Percentiles rank a stretch among this genome's conserved stretches.
Conservation (phyloP, 2,797 vertebrate species). For the Lophius americanus region DNA sequence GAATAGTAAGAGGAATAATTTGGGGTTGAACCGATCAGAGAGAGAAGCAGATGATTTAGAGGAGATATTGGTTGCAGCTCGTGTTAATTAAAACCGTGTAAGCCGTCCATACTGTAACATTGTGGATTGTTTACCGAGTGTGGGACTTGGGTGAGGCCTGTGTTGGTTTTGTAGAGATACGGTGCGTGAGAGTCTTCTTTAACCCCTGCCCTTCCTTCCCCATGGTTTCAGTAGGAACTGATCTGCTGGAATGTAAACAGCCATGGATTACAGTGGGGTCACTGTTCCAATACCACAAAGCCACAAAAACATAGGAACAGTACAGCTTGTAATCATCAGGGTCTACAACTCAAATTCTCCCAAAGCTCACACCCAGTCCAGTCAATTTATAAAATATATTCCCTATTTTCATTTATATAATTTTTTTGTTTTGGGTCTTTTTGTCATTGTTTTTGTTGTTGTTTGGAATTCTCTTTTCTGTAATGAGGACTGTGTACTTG, state of each 20-base stretch:
- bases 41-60: background rate
- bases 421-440: slow-evolving; percentile 3
- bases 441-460: background rate
- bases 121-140: slow-evolving; percentile 50
- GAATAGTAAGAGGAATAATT: background rate
- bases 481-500: slow-evolving; percentile 2
- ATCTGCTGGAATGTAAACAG: slow-evolving; percentile 80
- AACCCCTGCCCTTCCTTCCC: slow-evolving; percentile 72
- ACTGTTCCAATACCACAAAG: slow-evolving; percentile 70
- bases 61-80: background rate
- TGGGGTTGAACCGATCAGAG: background rate
- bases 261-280: slow-evolving; percentile 73
- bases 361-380: slow-evolving; percentile 16
- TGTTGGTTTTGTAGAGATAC: slow-evolving; percentile 62
- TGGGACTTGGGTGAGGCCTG: slow-evolving; percentile 38
- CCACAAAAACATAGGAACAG: slow-evolving; percentile 67
- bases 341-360: slow-evolving; percentile 30
- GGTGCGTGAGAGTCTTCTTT: slow-evolving; percentile 71
- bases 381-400: slow-evolving; percentile 3
- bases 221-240: slow-evolving; percentile 72
- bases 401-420: slow-evolving; percentile 9
- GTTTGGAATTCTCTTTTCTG: slow-evolving; percentile 10
- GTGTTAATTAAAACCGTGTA: slow-evolving; percentile 11
- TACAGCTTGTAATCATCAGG: slow-evolving; percentile 61
- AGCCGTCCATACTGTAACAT: slow-evolving; percentile 26